A percentile compares a stretch with the other conserved stretches of the same genome.
phyloP scores from a whole-genome alignment of 2,888 invertebrate genomes.

The Tetheella fluctuosa region DNA sequence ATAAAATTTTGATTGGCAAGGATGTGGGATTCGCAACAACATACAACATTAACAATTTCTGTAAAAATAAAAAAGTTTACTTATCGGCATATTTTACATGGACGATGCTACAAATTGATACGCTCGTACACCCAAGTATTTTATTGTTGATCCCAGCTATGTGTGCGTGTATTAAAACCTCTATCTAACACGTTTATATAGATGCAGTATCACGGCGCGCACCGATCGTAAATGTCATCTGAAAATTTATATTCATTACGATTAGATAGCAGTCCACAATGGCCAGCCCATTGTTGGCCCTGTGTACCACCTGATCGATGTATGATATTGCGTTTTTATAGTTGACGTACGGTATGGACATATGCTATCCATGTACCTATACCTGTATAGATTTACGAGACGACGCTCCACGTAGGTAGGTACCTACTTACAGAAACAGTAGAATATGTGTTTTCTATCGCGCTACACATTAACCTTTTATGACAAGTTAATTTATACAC shows the following conservation, averaged over 20 bases:
- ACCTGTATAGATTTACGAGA: conserved; percentile 63
- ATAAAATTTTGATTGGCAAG: too few relatives aligned
- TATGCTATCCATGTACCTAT: conserved; percentile 41
- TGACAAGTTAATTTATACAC: conserved; percentile 69
- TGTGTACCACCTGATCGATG: conserved; percentile 76
- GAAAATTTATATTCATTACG: conserved; percentile 84
- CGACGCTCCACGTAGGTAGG: conserved; percentile 13
- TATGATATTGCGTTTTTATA: conserved; percentile 78
- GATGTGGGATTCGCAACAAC: background rate
- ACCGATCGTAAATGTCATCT: conserved; percentile 82
- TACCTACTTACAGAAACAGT: conserved; percentile 55
- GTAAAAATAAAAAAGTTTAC: conserved; percentile 65
- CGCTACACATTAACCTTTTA: conserved; percentile 64
- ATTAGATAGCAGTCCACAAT: conserved; percentile 81
- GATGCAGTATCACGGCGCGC: conserved; percentile 77
- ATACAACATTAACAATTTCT: conserved; percentile 41
- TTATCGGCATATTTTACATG: conserved; percentile 60
- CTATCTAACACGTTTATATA: conserved; percentile 73
- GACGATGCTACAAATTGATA: conserved; percentile 71
- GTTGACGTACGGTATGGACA: conserved; percentile 50
- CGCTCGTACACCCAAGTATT: conserved; percentile 51
- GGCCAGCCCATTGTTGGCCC: conserved; percentile 73
- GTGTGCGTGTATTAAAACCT: conserved; percentile 71
- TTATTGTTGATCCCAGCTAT: conserved; percentile 55
- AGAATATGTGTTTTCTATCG: conserved; percentile 59